Evolutionary conservation across 37 sponge, comb jelly and placozoan species (phyloP).

Genomic region (Hexactinellida sp.): DNA sequence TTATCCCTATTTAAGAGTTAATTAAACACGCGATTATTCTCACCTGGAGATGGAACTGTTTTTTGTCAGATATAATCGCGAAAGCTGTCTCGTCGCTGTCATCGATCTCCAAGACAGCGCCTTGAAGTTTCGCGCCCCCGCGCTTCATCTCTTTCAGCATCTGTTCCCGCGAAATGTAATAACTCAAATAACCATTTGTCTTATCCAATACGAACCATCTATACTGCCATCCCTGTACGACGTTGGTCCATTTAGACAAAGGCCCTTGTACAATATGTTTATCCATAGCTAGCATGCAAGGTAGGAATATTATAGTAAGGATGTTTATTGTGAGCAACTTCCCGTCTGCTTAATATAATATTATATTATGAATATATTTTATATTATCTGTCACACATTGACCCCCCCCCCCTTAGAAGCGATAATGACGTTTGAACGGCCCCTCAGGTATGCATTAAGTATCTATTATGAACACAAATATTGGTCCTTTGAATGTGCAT

Average conservation of each 20-base stretch:
- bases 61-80: slow-evolving; percentile 60
- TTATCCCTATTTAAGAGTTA: no score
- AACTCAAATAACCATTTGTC: slow-evolving; percentile 66
- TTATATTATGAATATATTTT: no score
- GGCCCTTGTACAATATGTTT: slow-evolving; percentile 68
- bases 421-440: no score
- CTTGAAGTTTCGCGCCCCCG: slow-evolving; percentile 54
- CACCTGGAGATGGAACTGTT: slow-evolving; percentile 77
- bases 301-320: no score
- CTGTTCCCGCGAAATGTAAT: slow-evolving; percentile 90
- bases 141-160: slow-evolving; percentile 71
- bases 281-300: neutral
- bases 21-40: no score
- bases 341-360: no score
- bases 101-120: slow-evolving; percentile 76
- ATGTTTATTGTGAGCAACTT: no score
- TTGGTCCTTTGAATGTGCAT: no score
- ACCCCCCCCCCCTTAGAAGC: no score
- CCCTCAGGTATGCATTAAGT: no score
- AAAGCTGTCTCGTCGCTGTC: slow-evolving; percentile 94
- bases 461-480: no score
- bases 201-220: slow-evolving; percentile 94
- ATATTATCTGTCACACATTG: no score
- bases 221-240: slow-evolving; percentile 95
- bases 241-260: slow-evolving; percentile 95